Evolutionary conservation across 2,888 invertebrate genomes (phyloP).

Genomic region (Pandemis heparana): DNA sequence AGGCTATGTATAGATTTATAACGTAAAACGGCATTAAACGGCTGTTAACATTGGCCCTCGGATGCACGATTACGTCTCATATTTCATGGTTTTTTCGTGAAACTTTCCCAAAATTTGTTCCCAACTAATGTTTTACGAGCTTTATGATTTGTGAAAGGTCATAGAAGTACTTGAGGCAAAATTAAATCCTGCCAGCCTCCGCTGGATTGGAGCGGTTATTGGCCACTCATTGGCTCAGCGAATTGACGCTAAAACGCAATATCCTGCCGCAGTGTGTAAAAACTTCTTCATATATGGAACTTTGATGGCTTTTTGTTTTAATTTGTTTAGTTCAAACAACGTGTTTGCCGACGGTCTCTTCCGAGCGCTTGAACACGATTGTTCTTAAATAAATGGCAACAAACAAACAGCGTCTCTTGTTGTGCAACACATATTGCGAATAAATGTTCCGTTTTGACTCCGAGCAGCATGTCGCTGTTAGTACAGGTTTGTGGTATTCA

Average conservation of each 20-base stretch:
- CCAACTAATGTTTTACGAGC: slow-evolving; percentile 37
- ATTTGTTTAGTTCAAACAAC: slow-evolving; percentile 40
- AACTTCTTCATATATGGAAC: slow-evolving; percentile 51
- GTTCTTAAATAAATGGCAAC: slow-evolving; percentile 35
- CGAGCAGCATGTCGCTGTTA: neutral
- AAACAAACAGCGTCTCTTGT: slow-evolving; percentile 13
- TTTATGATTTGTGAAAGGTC: slow-evolving; percentile 43
- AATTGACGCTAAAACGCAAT: slow-evolving; percentile 75
- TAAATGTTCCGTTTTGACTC: slow-evolving; percentile 6
- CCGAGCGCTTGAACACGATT: slow-evolving; percentile 35
- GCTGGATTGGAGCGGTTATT: slow-evolving; percentile 69
- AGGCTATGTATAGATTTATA: slow-evolving; percentile 1
- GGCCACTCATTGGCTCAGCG: slow-evolving; percentile 68
- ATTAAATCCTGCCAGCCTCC: slow-evolving; percentile 47
- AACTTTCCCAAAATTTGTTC: slow-evolving; percentile 32
- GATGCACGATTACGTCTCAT: slow-evolving; percentile 43
- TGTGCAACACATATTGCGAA: slow-evolving; percentile 14
- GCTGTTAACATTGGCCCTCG: slow-evolving; percentile 5
- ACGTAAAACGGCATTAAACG: slow-evolving; percentile 3
- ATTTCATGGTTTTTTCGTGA: slow-evolving; percentile 21
- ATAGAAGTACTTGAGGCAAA: slow-evolving; percentile 40
- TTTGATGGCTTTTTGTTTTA: slow-evolving; percentile 40
- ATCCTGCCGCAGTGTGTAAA: slow-evolving; percentile 65
- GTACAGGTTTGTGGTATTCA: neutral
- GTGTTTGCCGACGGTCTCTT: slow-evolving; percentile 36